A percentile compares a stretch with the other conserved stretches of the same genome.
Conservation (phyloP, 2,797 vertebrate genomes). For the Cryptoblepharus egeriae region DNA sequence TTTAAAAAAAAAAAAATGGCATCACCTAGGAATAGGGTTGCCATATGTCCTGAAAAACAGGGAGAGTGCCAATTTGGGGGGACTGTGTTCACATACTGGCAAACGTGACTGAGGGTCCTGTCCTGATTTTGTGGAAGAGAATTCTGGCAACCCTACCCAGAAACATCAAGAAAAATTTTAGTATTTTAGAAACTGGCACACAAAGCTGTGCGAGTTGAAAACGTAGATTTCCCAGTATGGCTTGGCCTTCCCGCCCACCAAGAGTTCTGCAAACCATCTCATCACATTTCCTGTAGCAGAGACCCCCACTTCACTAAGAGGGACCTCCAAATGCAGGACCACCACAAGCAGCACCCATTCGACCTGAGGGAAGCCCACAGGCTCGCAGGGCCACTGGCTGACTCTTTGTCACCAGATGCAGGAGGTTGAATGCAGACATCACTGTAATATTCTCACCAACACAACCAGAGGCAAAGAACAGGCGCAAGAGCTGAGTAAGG, state of each 20-base stretch:
- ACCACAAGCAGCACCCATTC: conserved; percentile 83
- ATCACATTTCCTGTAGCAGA: conserved; percentile 81
- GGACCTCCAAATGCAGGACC: conserved; percentile 69
- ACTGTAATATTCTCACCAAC: conserved; percentile 86
- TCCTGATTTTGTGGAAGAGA: no score
- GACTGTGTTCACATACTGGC: no score
- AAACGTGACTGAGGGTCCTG: no score
- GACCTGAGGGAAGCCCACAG: conserved; percentile 99
- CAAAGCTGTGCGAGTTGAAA: not conserved
- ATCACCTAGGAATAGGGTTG: conserved; percentile 9
- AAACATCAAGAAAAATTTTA: no score
- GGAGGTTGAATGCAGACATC: conserved; percentile 99
- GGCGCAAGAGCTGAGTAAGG: conserved; percentile 84
- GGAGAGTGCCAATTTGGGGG: no score
- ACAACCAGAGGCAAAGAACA: conserved; percentile 83
- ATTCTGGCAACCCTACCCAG: no score
- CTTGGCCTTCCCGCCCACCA: conserved; percentile 63
- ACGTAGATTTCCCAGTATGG: conserved; percentile 56
- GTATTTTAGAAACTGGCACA: conserved; percentile 52
- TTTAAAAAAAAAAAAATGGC: conserved; percentile 24
- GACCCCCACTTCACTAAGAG: conserved; percentile 64
- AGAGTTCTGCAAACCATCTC: conserved; percentile 53
- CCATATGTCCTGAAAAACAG: no score
- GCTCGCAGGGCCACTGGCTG: conserved; percentile 94
- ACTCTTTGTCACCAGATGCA: conserved; percentile 98